Conservation (phyloP, 1,140 invertebrate species). For the Eupeodes corollae region DNA sequence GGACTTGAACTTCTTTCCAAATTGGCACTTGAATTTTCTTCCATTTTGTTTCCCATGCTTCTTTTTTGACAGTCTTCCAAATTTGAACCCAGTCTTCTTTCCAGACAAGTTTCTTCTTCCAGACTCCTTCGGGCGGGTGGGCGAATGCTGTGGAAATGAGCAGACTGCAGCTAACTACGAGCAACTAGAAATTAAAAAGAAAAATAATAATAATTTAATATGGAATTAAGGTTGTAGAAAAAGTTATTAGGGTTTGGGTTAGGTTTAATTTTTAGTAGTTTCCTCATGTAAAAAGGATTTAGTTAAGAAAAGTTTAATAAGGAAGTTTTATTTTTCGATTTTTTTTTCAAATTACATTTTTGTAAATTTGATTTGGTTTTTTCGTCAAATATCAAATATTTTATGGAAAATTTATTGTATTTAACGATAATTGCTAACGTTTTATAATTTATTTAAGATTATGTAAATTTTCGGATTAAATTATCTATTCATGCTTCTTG, state of each 20-base stretch:
- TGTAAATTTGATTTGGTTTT: too few species aligned
- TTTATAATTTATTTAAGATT: too few species aligned
- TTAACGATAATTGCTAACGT: too few species aligned
- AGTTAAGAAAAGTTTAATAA: too few species aligned
- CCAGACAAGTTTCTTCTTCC: conserved; percentile 64
- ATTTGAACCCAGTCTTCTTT: conserved; percentile 59
- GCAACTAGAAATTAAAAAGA: conserved; percentile 16
- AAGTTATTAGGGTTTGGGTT: conserved; percentile 3
- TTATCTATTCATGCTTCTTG: too few species aligned
- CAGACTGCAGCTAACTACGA: conserved; percentile 35
- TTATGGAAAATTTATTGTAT: too few species aligned
- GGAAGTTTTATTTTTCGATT: too few species aligned
- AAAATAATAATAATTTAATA: too few species aligned
- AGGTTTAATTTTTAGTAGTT: neutral
- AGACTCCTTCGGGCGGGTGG: conserved; percentile 51
- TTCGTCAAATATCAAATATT: too few species aligned
- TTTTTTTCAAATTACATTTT: neutral
- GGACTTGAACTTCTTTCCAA: conserved; percentile 55
- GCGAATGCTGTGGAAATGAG: conserved; percentile 28
- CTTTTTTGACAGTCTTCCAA: conserved; percentile 63
- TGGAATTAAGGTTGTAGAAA: too few species aligned
- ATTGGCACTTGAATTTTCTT: conserved; percentile 50
- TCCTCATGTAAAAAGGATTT: neutral
- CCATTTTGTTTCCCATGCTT: conserved; percentile 50
- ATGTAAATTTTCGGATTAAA: too few species aligned